Evolutionary conservation across 2,113 vertebrate species (phyloP), one percentile per base, ranked within the genome.

Genomic region (Aix galericulata): DNA sequence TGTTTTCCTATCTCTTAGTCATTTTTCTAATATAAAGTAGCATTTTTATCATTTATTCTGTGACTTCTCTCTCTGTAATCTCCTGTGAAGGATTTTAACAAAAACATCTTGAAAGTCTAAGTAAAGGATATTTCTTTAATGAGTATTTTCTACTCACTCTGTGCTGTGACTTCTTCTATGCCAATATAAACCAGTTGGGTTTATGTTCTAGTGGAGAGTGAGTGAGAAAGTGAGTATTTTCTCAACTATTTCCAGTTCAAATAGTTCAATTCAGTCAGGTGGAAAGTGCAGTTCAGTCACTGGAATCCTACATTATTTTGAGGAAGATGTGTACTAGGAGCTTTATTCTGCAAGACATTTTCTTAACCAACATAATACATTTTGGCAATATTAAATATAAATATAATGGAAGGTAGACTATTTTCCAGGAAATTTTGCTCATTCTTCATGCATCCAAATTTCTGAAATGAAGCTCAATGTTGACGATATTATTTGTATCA

Each of bases 41-140:
- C 88, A 89, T 6, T 86, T 89, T 76, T 79, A 60, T 88, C 29
- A 79, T 89, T 95, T 36, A 73, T 86, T 95, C 58, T 74, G 40
- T 84, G 32, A 5, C 31, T 85, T 56, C 56, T 78, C 17, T 73
- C 92, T 95, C 69, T 40, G 78, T 88, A 86, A 88, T 71, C 75
- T 94, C n/a, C 40, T 86, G 8, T 91, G 55, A 94, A 74, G 36
- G 27, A 77, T 86, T 95, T 86, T 95, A 92, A 95, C 91, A 97
- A 78, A 88, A 53, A 16, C 12, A 78, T 89, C 63, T 87, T 78
- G 36, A 92, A 92, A 83, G 29, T 44, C 36, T 27, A 78, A 94
- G 78, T 83, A 86, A 88, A 72, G 89, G 62, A 69, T 72, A 94
- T 91, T 80, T 85, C 63, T 85, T 88, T 91, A 93, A 92, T 34